A percentile compares a stretch with the other conserved stretches of the same genome.
phyloP scores from a whole-genome alignment of 2,797 vertebrate species.

The Novumbra hubbsi region DNA sequence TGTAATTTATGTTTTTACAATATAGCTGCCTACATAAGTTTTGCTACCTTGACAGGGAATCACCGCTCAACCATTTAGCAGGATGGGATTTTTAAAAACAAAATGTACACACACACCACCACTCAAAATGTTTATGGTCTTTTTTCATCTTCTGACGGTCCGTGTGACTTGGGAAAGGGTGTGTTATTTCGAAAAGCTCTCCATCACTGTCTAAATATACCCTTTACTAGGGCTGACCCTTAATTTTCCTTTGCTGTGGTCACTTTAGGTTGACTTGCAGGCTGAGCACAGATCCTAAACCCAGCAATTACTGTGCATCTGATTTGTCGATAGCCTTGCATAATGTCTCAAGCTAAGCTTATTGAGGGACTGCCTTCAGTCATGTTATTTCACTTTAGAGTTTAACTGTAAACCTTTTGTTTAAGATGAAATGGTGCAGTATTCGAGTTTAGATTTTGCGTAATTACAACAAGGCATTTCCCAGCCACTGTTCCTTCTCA shows the following conservation, averaged over 20 bases:
- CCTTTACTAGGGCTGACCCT: slow-evolving; percentile 77
- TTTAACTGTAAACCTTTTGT: not conserved
- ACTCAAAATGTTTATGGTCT: slow-evolving; percentile 54
- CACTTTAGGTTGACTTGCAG: slow-evolving; percentile 69
- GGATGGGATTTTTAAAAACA: slow-evolving; percentile 41
- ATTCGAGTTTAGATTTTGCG: too few relatives aligned
- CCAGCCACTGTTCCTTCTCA: too few relatives aligned
- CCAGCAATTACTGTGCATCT: slow-evolving; percentile 70
- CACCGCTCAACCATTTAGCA: slow-evolving; percentile 46
- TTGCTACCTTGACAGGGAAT: slow-evolving; percentile 38
- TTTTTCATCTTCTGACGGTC: slow-evolving; percentile 54
- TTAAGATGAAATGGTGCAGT: not conserved
- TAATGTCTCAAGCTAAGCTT: slow-evolving; percentile 56
- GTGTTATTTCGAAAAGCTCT: slow-evolving; percentile 71
- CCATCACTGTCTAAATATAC: slow-evolving; percentile 77
- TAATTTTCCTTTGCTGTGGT: slow-evolving; percentile 80
- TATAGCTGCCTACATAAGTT: slow-evolving; percentile 46
- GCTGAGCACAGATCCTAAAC: slow-evolving; percentile 63
- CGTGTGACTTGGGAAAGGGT: slow-evolving; percentile 64
- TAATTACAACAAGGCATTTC: too few relatives aligned
- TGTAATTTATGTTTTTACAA: slow-evolving; percentile 66
- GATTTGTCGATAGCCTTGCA: slow-evolving; percentile 62
- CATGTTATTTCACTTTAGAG: not conserved
- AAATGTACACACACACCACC: not conserved
- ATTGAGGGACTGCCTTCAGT: slow-evolving; percentile 25